Base-by-base conservation (phyloP, 2,888 invertebrate genomes). In the Thysanoteuthis rhombus region DNA sequence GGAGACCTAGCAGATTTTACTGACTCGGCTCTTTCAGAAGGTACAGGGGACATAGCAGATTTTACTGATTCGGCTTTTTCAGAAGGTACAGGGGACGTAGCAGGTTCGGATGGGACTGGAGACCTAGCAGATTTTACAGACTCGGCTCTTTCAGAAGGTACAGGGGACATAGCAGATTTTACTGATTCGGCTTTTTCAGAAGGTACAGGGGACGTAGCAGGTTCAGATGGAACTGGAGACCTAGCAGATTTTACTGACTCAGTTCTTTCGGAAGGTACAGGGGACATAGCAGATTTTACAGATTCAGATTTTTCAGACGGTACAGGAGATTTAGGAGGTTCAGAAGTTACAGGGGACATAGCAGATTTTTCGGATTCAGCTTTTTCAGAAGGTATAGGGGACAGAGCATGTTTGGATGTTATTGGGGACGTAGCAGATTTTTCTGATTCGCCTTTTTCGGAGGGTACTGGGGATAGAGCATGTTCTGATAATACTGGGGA, bases 331-430 rank as follows among this genome's bases (percentile, higher is more conserved):
- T 90, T 90, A 39, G 36, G 0, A 19, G 40, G 38, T 90, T 36
- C 38, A 25, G 90, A 90, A 6, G 38, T 2, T 28, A 90, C 22
- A 1, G 90, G 90, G 32, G 90, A 90, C 19, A 3, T 90, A 28
- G 52, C 52, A 52, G 90, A 90, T 32, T 90, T 90, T 90, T 90
- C 90, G 1, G 90, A 90, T 90, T 90, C 90, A 8, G 90, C 90
- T 39, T 90, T 90, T 6, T 90, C 90, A 8, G 90, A 90, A n/a
- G 39, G 38, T n/a, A 36, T 39, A 19, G 36, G 38, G 3, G 39
- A 22, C 22, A 25, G 22, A 28, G 1, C 52, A 52, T 22, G 3
- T 52, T 0, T 25, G 3, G 52, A 52, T 22, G 1, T 4, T 90
- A 90, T 19, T 1, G 90, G 90, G 39, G 90, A 90, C 1, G 1